A percentile compares a stretch with the other conserved stretches of the same genome.
Conservation (phyloP, 1,140 invertebrate genomes). For the Dinothrombium tinctorium region DNA sequence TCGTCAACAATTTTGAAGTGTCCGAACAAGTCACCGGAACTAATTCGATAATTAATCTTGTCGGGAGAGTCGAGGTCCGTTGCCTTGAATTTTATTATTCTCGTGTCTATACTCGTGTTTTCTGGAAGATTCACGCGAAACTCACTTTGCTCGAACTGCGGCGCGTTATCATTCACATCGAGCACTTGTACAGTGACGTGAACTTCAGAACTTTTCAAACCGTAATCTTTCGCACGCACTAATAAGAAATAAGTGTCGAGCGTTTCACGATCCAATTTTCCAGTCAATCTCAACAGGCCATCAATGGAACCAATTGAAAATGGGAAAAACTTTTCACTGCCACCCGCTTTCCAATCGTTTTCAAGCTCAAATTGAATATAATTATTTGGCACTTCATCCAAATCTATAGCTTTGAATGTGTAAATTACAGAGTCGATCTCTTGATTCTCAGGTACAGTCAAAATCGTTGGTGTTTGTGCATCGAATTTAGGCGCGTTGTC, state of each 20-base stretch:
- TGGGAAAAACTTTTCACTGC: constrained; percentile 16
- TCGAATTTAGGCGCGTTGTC: constrained; percentile 66
- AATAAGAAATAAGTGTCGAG: constrained; percentile 50
- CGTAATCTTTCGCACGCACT: constrained; percentile 34
- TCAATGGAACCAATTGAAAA: constrained; percentile 68
- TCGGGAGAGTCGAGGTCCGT: constrained; percentile 46
- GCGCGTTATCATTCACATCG: constrained; percentile 83
- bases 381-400: constrained; percentile 75
- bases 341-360: constrained; percentile 24
- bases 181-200: constrained; percentile 45
- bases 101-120: constrained; percentile 43
- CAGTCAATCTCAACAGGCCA: constrained; percentile 54
- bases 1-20: constrained; percentile 6
- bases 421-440: constrained; percentile 68
- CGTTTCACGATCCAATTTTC: constrained; percentile 56
- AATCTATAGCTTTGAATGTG: constrained; percentile 67
- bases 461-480: constrained; percentile 42
- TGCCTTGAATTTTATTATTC: constrained; percentile 55
- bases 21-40: constrained; percentile 49
- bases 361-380: constrained; percentile 65
- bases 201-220: constrained; percentile 33
- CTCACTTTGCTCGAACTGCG: constrained; percentile 41
- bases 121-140: neutral
- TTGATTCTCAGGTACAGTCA: constrained; percentile 44
- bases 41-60: constrained; percentile 53